Evolutionary conservation across 2,797 vertebrate species (phyloP).

Genomic region (Petrocephalus sullivani): DNA sequence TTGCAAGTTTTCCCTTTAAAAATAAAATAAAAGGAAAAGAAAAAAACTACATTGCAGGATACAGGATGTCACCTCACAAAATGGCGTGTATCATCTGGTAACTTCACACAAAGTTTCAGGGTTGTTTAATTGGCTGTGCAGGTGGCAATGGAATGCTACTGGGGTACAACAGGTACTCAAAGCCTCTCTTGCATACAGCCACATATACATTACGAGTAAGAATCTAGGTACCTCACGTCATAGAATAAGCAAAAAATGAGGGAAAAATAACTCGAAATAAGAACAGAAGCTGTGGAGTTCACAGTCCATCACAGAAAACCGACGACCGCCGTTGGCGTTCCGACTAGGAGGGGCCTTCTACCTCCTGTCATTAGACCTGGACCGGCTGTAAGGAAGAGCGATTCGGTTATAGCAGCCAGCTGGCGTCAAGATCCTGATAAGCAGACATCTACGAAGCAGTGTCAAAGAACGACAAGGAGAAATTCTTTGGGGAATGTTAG

Average conservation of each 20-base stretch:
- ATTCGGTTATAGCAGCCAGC: not conserved
- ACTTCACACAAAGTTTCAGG: not conserved
- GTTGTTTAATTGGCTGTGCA: not conserved
- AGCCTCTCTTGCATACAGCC: constrained; percentile 37
- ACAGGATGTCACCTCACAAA: not conserved
- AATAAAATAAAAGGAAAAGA: not conserved
- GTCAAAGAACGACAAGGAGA: not conserved
- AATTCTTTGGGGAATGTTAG: not conserved
- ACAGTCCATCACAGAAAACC: constrained; percentile 46
- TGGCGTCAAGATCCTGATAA: not conserved
- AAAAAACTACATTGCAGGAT: not conserved
- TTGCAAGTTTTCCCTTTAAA: not conserved
- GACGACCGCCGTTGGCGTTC: constrained; percentile 42
- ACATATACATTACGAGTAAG: constrained; percentile 29
- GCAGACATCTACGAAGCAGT: not conserved
- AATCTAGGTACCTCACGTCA: constrained; percentile 35
- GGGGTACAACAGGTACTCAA: constrained; percentile 23
- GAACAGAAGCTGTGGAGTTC: constrained; percentile 28
- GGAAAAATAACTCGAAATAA: constrained; percentile 39
- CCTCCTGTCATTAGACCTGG: constrained; percentile 93
- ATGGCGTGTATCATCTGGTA: not conserved
- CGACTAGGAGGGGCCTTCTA: constrained; percentile 44
- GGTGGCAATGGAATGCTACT: constrained; percentile 24
- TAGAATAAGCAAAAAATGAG: constrained; percentile 39
- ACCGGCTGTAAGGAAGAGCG: constrained; percentile 66